These are phyloP conservation scores for Leptinotarsa rubiginosa DNA, from an alignment of 2,888 invertebrate genomes.

Conservation along the genomic window DNA sequence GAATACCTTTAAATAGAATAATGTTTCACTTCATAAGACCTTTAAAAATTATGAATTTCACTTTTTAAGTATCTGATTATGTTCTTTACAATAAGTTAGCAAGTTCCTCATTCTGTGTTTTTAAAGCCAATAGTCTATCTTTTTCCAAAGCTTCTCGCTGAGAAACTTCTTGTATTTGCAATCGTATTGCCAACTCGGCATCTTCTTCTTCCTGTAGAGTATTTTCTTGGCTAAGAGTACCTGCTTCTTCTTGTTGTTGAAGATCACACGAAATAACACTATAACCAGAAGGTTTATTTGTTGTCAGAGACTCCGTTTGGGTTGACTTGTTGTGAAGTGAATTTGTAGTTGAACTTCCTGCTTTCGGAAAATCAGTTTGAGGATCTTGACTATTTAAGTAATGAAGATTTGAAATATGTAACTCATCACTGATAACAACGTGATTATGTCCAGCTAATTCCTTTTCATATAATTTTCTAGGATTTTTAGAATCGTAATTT, in stretches of 20 bases:
- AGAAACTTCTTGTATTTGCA: conserved; percentile 5
- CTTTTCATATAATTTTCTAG: not conserved
- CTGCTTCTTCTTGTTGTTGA: not conserved
- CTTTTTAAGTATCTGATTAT: no score
- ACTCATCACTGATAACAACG: not conserved
- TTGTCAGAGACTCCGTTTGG: not conserved
- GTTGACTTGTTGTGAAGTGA: not conserved
- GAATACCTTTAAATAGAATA: no score
- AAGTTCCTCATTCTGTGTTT: not conserved
- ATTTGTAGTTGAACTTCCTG: conserved; percentile 1
- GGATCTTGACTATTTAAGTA: not conserved
- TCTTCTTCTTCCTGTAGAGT: not conserved
- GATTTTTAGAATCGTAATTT: no score
- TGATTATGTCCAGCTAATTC: not conserved
- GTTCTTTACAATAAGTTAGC: not conserved
- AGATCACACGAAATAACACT: not conserved
- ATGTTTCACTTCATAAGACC: no score
- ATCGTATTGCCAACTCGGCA: not conserved
- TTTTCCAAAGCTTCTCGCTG: not conserved
- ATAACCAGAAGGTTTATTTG: not conserved
- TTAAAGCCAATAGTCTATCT: not conserved
- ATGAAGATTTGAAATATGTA: not conserved
- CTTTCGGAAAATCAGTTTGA: not conserved
- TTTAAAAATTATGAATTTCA: no score
- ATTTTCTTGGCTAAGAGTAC: not conserved